Evolutionary conservation across 2,113 vertebrate species (phyloP).

Genomic region (Himantopus leucocephalus): DNA sequence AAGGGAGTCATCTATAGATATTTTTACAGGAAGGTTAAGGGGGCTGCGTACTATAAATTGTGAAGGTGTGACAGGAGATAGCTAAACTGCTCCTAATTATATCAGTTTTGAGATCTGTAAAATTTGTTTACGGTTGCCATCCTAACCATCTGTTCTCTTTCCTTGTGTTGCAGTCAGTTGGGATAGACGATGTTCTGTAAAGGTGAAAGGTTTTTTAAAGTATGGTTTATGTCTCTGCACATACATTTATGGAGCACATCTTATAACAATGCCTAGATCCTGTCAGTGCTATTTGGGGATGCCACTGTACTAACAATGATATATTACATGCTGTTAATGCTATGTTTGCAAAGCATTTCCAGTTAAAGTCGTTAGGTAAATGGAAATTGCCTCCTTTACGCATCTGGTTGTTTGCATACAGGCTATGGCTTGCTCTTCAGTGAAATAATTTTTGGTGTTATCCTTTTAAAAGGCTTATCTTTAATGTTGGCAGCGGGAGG

Average conservation of each 20-base stretch:
- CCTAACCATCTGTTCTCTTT: slow-evolving; percentile 42
- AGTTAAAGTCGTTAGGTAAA: background rate
- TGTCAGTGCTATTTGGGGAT: background rate
- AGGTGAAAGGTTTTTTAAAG: slow-evolving; percentile 16
- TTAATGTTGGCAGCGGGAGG: background rate
- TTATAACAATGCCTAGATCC: background rate
- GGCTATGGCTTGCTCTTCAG: background rate
- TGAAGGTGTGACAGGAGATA: background rate
- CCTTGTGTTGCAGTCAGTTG: background rate
- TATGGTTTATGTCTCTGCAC: background rate
- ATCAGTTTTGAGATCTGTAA: background rate
- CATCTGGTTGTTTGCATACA: slow-evolving; percentile 21
- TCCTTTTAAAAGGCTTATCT: background rate
- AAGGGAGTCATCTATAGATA: background rate
- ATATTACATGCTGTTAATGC: background rate
- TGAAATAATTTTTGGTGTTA: background rate
- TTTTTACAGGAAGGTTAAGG: background rate
- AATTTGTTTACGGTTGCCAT: slow-evolving; percentile 29
- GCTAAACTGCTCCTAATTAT: no score
- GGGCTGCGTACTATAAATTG: background rate
- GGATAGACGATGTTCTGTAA: background rate
- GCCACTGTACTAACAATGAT: background rate
- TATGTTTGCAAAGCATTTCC: slow-evolving; percentile 38
- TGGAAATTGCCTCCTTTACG: slow-evolving; percentile 2
- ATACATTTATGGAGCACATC: slow-evolving; percentile 1